A percentile compares a stretch with the other conserved stretches of the same genome.
Evolutionary conservation across 2,888 invertebrate genomes (phyloP).

Genomic region (Protophormia terraenovae): DNA sequence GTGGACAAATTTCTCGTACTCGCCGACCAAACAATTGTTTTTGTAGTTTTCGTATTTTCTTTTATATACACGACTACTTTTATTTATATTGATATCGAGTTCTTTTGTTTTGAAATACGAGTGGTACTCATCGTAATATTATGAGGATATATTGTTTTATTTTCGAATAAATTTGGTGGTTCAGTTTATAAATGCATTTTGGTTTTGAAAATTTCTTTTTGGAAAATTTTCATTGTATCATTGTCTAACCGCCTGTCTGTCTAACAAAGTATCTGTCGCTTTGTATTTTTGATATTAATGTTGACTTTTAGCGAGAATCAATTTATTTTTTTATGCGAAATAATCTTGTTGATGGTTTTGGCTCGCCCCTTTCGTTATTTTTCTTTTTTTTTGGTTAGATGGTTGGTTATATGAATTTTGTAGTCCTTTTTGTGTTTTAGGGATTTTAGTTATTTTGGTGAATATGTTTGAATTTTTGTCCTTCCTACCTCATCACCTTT

Average conservation of each 20-base stretch:
- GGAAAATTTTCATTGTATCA: conserved; percentile 27
- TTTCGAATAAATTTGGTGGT: conserved; percentile 44
- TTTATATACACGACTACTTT: not conserved
- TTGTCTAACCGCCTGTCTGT: conserved; percentile 36
- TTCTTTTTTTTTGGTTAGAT: conserved; percentile 15
- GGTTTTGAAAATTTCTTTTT: conserved; percentile 23
- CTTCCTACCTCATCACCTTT: conserved; percentile 65
- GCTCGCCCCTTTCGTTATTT: conserved; percentile 76
- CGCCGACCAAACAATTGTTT: not conserved
- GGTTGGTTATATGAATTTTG: conserved; percentile 19
- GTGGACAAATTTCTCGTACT: conserved; percentile 76
- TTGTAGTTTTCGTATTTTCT: conserved; percentile 3
- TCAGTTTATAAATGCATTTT: conserved; percentile 29
- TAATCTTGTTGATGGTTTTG: conserved; percentile 80
- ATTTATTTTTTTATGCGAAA: conserved; percentile 79
- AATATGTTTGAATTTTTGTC: conserved; percentile 20
- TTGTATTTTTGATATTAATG: conserved; percentile 63
- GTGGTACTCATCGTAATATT: conserved; percentile 46
- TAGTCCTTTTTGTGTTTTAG: conserved; percentile 19
- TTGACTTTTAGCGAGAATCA: conserved; percentile 79
- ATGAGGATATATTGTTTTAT: conserved; percentile 14
- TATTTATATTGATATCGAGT: conserved; percentile 50
- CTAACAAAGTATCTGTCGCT: conserved; percentile 57
- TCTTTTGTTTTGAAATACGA: conserved; percentile 46
- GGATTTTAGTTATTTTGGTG: conserved; percentile 16